These are phyloP conservation scores for Ceyx cyanopectus DNA, from an alignment of 2,113 vertebrate genomes.

Conservation along the genomic window DNA sequence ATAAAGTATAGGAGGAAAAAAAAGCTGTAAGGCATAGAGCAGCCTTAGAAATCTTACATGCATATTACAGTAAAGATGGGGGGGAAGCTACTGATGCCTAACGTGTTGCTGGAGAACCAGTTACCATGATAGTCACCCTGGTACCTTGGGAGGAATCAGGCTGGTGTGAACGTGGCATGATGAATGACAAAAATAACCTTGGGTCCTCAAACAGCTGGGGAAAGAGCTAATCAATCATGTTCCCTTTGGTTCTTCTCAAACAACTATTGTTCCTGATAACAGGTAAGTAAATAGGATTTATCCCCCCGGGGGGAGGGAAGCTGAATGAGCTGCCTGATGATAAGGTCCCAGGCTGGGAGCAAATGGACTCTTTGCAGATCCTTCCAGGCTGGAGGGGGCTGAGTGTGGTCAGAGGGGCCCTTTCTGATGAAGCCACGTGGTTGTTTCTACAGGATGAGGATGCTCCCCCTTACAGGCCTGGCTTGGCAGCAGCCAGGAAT, in stretches of 20 bases:
- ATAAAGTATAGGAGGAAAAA: conserved; percentile 37
- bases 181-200: conserved; percentile 54
- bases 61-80: neutral
- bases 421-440: neutral
- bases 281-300: conserved; percentile 59
- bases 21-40: conserved; percentile 12
- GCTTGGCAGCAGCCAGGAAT: neutral
- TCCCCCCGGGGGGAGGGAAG: conserved; percentile 17
- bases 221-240: conserved; percentile 46
- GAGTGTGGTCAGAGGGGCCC: neutral
- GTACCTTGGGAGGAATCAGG: conserved; percentile 26
- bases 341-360: neutral
- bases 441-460: neutral
- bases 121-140: conserved; percentile 38
- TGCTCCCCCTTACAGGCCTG: neutral
- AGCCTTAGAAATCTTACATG: conserved; percentile 34
- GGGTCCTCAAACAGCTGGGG: conserved; percentile 16
- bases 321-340: conserved; percentile 47
- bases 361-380: conserved; percentile 29
- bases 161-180: conserved; percentile 4
- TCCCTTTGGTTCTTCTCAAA: conserved; percentile 21
- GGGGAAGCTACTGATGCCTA: conserved; percentile 3
- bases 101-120: neutral
- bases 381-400: neutral
- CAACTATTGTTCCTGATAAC: conserved; percentile 48